Evolutionary conservation across 2,888 invertebrate genomes (phyloP).

Genomic region (Saturnia japonica): DNA sequence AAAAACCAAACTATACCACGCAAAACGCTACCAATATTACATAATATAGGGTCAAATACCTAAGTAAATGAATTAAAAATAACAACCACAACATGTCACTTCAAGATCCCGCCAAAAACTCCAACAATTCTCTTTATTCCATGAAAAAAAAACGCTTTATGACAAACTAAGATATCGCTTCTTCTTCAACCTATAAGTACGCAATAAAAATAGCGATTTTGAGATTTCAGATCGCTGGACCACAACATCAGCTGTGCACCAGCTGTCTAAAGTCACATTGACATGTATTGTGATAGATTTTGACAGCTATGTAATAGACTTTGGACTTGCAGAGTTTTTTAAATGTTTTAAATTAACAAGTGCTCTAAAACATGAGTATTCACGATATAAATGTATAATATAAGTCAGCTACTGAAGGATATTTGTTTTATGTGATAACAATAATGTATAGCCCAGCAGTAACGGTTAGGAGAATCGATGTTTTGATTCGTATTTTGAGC

Average conservation of each 20-base stretch:
- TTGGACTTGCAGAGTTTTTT: conserved; percentile 61
- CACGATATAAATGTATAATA: conserved; percentile 20
- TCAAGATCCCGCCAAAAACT: no score
- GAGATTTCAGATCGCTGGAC: neutral
- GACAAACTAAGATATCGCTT: no score
- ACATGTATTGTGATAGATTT: conserved; percentile 26
- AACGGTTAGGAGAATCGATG: conserved; percentile 73
- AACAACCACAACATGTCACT: no score
- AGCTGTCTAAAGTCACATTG: conserved; percentile 34
- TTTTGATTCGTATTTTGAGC: conserved; percentile 75
- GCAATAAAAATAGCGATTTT: neutral
- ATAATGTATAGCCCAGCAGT: conserved; percentile 69
- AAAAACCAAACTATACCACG: no score
- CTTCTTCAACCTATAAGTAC: no score
- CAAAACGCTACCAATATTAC: no score
- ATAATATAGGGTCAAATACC: no score
- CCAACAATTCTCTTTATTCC: no score
- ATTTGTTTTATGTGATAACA: conserved; percentile 30
- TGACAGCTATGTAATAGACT: conserved; percentile 49
- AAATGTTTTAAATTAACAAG: conserved; percentile 40
- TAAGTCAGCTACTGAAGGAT: conserved; percentile 23
- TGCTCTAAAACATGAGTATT: conserved; percentile 5
- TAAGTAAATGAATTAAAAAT: no score
- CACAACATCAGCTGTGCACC: conserved; percentile 26
- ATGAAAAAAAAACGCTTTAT: no score